These are phyloP conservation scores for Drosophila algonquin DNA, from an alignment of 2,888 invertebrate genomes.

Conservation along the genomic window DNA sequence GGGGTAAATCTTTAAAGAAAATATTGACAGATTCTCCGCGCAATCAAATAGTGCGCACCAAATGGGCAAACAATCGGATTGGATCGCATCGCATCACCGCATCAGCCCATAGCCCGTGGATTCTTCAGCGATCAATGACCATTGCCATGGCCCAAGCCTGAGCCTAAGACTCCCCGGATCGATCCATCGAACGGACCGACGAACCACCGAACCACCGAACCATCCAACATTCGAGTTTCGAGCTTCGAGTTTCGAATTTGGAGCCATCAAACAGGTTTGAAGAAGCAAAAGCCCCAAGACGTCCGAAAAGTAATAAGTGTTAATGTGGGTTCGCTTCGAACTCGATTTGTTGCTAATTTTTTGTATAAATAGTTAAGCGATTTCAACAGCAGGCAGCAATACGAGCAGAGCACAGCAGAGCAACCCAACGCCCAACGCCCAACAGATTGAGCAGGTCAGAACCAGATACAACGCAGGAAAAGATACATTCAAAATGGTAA, in stretches of 20 bases:
- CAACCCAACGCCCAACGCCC: slow-evolving; percentile 34
- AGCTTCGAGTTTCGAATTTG: too few relatives aligned
- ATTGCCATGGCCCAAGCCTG: slow-evolving; percentile 25
- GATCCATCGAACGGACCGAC: slow-evolving; percentile 33
- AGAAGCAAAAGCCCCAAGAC: slow-evolving; percentile 19
- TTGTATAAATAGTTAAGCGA: slow-evolving; percentile 74
- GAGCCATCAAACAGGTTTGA: slow-evolving; percentile 57
- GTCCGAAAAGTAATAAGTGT: slow-evolving; percentile 13
- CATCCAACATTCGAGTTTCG: background rate
- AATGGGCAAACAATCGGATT: slow-evolving; percentile 36
- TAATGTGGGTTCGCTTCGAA: slow-evolving; percentile 56
- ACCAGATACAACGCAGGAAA: slow-evolving; percentile 24
- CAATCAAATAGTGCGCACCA: slow-evolving; percentile 41
- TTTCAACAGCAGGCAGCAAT: slow-evolving; percentile 61
- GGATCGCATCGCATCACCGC: background rate
- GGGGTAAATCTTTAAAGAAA: slow-evolving; percentile 34
- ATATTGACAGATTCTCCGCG: slow-evolving; percentile 72
- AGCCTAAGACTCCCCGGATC: background rate
- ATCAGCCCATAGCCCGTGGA: background rate
- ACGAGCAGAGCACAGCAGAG: background rate
- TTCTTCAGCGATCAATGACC: slow-evolving; percentile 39
- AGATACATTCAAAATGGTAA: slow-evolving; percentile 35
- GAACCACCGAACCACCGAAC: slow-evolving; percentile 48
- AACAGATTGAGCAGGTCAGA: slow-evolving; percentile 36
- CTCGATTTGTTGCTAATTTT: slow-evolving; percentile 71